These are phyloP conservation scores for Platypus cylindrus DNA, from an alignment of 2,888 invertebrate genomes.

Conservation along the genomic window DNA sequence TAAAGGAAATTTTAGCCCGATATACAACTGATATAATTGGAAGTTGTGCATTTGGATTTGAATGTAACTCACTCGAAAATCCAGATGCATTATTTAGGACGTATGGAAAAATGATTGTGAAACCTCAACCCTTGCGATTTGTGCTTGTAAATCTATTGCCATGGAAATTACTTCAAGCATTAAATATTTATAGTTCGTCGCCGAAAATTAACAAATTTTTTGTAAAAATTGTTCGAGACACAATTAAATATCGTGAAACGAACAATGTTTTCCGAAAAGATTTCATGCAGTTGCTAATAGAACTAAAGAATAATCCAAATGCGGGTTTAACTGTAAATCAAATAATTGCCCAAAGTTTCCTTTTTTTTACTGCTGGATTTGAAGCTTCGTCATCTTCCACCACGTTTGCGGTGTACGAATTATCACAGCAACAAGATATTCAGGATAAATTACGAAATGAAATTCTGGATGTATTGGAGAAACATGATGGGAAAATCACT, in stretches of 20 bases:
- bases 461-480: slow-evolving; percentile 15
- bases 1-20: slow-evolving; percentile 39
- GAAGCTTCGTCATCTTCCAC: slow-evolving; percentile 4
- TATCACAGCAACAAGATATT: not conserved
- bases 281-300: slow-evolving; percentile 16
- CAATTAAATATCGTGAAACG: slow-evolving; percentile 9
- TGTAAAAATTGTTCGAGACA: slow-evolving; percentile 6
- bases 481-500: slow-evolving; percentile 16
- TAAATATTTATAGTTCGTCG: slow-evolving; percentile 43
- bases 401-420: not conserved
- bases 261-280: slow-evolving; percentile 9
- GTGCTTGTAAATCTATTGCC: slow-evolving; percentile 32
- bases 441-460: slow-evolving; percentile 15
- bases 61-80: slow-evolving; percentile 42
- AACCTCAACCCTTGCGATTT: slow-evolving; percentile 7
- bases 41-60: slow-evolving; percentile 45
- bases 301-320: slow-evolving; percentile 20
- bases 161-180: slow-evolving; percentile 34
- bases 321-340: slow-evolving; percentile 28
- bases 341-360: slow-evolving; percentile 19
- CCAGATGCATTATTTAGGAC: slow-evolving; percentile 35
- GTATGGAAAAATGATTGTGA: slow-evolving; percentile 17
- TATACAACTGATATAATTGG: slow-evolving; percentile 48
- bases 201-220: slow-evolving; percentile 32
- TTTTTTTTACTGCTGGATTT: slow-evolving; percentile 7